Percentiles rank a stretch among this genome's conserved stretches.
Evolutionary conservation across 2,888 invertebrate genomes (phyloP).

Genomic region (Drosophila buzzatii): DNA sequence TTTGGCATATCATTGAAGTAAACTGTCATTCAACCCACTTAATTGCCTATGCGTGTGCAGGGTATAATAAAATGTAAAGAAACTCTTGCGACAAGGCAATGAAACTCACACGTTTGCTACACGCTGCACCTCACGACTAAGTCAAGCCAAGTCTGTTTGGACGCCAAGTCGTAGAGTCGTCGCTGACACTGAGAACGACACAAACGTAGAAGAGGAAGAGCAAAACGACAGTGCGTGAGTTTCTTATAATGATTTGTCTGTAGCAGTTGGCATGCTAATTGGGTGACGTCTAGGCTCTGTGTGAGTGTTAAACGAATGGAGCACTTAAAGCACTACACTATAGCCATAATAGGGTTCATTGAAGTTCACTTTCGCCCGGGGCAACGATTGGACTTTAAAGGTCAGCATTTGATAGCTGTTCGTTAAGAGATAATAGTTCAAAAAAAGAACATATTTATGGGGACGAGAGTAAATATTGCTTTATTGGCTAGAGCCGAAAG

Average conservation of each 20-base stretch:
- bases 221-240: slow-evolving; percentile 59
- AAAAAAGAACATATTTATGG: slow-evolving; percentile 28
- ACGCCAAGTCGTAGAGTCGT: slow-evolving; percentile 9
- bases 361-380: slow-evolving; percentile 51
- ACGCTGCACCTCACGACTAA: slow-evolving; percentile 58
- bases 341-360: slow-evolving; percentile 45
- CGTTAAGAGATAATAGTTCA: slow-evolving; percentile 33
- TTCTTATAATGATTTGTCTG: slow-evolving; percentile 59
- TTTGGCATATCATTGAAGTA: too few relatives aligned
- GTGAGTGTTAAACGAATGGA: slow-evolving; percentile 28
- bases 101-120: slow-evolving; percentile 67
- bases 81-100: slow-evolving; percentile 46
- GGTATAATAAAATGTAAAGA: slow-evolving; percentile 26
- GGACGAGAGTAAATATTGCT: slow-evolving; percentile 10
- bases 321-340: slow-evolving; percentile 34
- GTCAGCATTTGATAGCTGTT: slow-evolving; percentile 40
- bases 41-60: slow-evolving; percentile 16
- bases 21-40: slow-evolving; percentile 2
- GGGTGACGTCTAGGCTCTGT: slow-evolving; percentile 26
- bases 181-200: slow-evolving; percentile 42
- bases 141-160: slow-evolving; percentile 21
- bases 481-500: not conserved
- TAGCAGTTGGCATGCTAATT: slow-evolving; percentile 67
- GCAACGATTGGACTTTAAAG: slow-evolving; percentile 46
- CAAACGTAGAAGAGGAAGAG: slow-evolving; percentile 26